Evolutionary conservation across 2,888 invertebrate species (phyloP).

Genomic region (Mallateleia sp.): DNA sequence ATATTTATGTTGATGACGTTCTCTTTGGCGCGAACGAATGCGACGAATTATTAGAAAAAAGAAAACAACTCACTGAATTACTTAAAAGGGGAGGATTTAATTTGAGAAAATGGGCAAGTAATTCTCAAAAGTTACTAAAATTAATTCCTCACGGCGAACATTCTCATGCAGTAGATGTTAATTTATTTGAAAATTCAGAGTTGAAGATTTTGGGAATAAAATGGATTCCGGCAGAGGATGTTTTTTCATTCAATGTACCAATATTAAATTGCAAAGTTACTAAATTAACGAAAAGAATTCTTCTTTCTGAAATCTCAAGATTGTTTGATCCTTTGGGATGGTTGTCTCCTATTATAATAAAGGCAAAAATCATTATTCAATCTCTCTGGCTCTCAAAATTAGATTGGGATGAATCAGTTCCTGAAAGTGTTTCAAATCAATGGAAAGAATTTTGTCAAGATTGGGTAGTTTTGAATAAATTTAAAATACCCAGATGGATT

Average conservation of each 20-base stretch:
- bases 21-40: background rate
- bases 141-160: too few relatives aligned
- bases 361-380: conserved; percentile 13
- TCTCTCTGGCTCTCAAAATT: too few relatives aligned
- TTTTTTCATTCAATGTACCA: background rate
- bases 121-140: too few relatives aligned
- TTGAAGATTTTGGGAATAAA: background rate
- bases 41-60: background rate
- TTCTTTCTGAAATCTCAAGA: conserved; percentile 9
- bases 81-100: background rate
- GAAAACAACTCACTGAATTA: background rate
- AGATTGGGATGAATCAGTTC: too few relatives aligned
- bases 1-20: conserved; percentile 16
- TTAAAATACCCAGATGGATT: conserved; percentile 3
- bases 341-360: background rate
- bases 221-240: background rate
- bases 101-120: conserved; percentile 9
- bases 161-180: background rate
- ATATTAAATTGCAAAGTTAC: too few relatives aligned
- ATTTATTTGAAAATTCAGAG: background rate
- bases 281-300: conserved; percentile 3
- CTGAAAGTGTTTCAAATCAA: too few relatives aligned
- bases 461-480: background rate
- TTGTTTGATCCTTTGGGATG: conserved; percentile 1
- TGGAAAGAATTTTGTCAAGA: background rate